A percentile compares a stretch with the other conserved stretches of the same genome.
These are phyloP conservation scores for Crocidura indochinensis DNA, from an alignment of 2,797 vertebrate genomes.

Conservation along the genomic window DNA sequence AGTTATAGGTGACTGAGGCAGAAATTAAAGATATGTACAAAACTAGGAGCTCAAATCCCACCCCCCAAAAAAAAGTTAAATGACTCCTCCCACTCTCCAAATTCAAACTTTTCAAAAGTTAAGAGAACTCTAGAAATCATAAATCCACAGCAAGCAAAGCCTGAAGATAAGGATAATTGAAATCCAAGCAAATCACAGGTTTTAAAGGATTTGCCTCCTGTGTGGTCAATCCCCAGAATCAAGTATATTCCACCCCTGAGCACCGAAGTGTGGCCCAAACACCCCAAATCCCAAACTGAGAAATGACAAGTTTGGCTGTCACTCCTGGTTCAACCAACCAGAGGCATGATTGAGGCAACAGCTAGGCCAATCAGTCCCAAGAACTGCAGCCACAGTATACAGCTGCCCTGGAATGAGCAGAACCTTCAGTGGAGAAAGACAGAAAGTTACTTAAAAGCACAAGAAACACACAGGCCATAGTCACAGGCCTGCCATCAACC, in stretches of 20 bases:
- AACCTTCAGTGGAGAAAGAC: slow-evolving; percentile 60
- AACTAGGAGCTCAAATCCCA: not conserved
- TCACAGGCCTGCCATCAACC: slow-evolving; percentile 40
- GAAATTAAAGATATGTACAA: slow-evolving; percentile 35
- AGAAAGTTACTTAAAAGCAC: slow-evolving; percentile 74
- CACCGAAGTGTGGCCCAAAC: slow-evolving; percentile 6
- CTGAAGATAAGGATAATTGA: not conserved
- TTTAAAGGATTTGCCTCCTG: slow-evolving; percentile 28
- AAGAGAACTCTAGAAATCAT: slow-evolving; percentile 51
- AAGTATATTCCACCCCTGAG: too few species aligned
- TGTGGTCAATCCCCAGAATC: too few species aligned
- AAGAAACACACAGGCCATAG: slow-evolving; percentile 63
- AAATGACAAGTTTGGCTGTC: slow-evolving; percentile 57
- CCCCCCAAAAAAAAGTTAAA: slow-evolving; percentile 22
- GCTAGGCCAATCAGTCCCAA: not conserved
- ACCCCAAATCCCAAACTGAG: too few species aligned
- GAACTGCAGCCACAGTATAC: slow-evolving; percentile 48
- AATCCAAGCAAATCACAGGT: slow-evolving; percentile 44
- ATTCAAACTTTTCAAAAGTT: slow-evolving; percentile 55
- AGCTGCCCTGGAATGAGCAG: slow-evolving; percentile 29
- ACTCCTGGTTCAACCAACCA: slow-evolving; percentile 40
- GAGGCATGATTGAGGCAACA: slow-evolving; percentile 24
- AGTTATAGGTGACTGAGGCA: slow-evolving; percentile 3
- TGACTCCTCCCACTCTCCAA: slow-evolving; percentile 51
- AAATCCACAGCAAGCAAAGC: slow-evolving; percentile 72